Conservation (phyloP, 2,797 vertebrate genomes). For the Notolabrus celidotus region DNA sequence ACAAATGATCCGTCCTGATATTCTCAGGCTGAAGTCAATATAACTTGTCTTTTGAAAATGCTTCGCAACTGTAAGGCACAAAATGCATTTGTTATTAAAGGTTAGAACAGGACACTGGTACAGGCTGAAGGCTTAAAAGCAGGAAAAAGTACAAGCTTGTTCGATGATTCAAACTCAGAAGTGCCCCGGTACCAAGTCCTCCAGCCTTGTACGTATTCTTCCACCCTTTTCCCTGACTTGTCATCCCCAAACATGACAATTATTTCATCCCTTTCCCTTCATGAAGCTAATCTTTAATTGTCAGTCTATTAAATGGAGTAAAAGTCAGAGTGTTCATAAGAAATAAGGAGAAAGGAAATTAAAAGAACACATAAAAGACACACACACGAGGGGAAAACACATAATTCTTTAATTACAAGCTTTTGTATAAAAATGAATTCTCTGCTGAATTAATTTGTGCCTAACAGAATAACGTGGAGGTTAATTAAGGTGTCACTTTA, state of each 20-base stretch:
- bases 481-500: conserved; percentile 55
- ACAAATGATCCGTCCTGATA: neutral
- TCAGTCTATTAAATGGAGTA: conserved; percentile 3
- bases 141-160: neutral
- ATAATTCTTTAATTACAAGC: conserved; percentile 27
- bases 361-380: neutral
- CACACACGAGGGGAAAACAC: neutral
- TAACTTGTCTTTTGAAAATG: conserved; percentile 3
- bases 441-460: conserved; percentile 13
- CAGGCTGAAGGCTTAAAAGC: no score
- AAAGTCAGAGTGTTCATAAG: neutral
- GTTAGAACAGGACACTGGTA: neutral
- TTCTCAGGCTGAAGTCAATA: neutral
- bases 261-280: neutral
- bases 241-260: neutral
- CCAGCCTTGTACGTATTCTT: neutral
- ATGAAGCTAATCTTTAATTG: conserved; percentile 14
- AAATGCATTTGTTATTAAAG: neutral
- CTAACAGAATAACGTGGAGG: conserved; percentile 38
- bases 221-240: neutral
- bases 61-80: neutral
- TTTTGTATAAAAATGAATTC: conserved; percentile 29
- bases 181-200: neutral
- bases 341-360: conserved; percentile 1
- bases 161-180: neutral